These are phyloP conservation scores for Dufourea novaeangliae DNA, from an alignment of 1,140 invertebrate genomes.

Conservation along the genomic window DNA sequence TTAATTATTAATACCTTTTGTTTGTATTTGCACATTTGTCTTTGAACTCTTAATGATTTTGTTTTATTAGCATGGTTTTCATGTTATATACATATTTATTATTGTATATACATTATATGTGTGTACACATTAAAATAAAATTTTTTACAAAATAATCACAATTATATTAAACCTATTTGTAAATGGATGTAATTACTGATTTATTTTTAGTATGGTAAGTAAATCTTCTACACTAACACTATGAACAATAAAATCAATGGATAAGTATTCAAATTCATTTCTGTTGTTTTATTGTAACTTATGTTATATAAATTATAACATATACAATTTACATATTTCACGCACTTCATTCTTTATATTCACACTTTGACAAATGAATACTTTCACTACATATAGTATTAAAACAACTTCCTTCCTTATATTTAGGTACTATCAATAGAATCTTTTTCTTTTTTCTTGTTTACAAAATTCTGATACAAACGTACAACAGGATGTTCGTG, in stretches of 20 bases:
- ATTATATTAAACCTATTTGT: not conserved
- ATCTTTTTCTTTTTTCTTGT: not conserved
- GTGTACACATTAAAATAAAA: slow-evolving; percentile 59
- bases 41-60: slow-evolving; percentile 25
- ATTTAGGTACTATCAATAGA: not conserved
- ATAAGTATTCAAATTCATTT: not conserved
- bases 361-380: not conserved
- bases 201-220: not conserved
- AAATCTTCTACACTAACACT: not conserved
- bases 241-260: not conserved
- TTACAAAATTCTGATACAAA: not conserved
- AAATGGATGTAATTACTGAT: not conserved
- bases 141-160: slow-evolving; percentile 52
- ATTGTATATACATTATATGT: slow-evolving; percentile 44
- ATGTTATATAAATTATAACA: not conserved
- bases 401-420: not conserved
- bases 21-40: slow-evolving; percentile 55
- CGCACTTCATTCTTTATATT: not conserved
- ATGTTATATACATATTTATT: slow-evolving; percentile 39
- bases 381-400: not conserved
- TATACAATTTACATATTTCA: not conserved
- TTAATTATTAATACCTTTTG: slow-evolving; percentile 43
- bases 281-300: not conserved
- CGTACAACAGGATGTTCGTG: slow-evolving; percentile 18
- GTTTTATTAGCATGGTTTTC: slow-evolving; percentile 26